phyloP scores from a whole-genome alignment of 2,888 invertebrate species.

The Sarcophaga carnaria region DNA sequence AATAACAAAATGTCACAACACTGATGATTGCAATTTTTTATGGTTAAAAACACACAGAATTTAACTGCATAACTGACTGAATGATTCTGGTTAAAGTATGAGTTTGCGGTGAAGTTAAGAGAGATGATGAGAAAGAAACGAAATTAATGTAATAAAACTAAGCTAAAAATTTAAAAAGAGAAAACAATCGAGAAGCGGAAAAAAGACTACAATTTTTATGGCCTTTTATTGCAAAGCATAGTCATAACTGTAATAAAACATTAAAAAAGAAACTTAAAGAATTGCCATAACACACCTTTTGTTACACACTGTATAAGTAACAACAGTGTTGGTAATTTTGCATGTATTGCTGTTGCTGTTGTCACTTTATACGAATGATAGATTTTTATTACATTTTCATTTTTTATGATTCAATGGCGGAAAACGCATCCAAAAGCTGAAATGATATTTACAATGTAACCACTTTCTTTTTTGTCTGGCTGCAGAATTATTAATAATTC shows the following conservation, averaged over 20 bases:
- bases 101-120: conserved; percentile 15
- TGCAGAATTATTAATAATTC: conserved; percentile 52
- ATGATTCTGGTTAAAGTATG: conserved; percentile 17
- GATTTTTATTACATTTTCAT: conserved; percentile 68
- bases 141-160: conserved; percentile 66
- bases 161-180: conserved; percentile 35
- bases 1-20: conserved; percentile 68
- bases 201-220: conserved; percentile 27
- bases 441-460: conserved; percentile 59
- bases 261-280: conserved; percentile 42
- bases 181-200: conserved; percentile 7
- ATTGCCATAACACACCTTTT: conserved; percentile 66
- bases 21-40: conserved; percentile 69
- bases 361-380: conserved; percentile 56
- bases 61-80: not conserved
- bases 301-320: not conserved
- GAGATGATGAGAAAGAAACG: conserved; percentile 30
- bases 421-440: conserved; percentile 14
- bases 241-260: conserved; percentile 65
- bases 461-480: conserved; percentile 34
- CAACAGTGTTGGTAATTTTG: conserved; percentile 51
- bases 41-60: conserved; percentile 56
- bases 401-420: conserved; percentile 52
- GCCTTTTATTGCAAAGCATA: conserved; percentile 65
- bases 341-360: conserved; percentile 58